A percentile compares a stretch with the other conserved stretches of the same genome.
These are phyloP conservation scores for Phengaris alcon DNA, from an alignment of 2,888 invertebrate species.

Conservation along the genomic window DNA sequence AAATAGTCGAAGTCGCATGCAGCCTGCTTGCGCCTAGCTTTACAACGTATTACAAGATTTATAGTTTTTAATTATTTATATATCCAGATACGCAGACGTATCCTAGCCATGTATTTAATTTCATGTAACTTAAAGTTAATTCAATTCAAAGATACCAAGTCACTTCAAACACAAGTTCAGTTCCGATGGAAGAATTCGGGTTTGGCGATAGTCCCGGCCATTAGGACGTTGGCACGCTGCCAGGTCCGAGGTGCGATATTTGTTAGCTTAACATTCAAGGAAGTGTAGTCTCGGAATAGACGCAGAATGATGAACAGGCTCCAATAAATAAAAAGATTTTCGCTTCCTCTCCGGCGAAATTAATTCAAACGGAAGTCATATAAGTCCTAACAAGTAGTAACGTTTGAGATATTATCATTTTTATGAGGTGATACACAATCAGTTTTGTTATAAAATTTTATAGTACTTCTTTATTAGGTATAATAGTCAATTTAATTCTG, in stretches of 20 bases:
- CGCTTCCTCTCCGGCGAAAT: background rate
- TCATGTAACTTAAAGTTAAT: background rate
- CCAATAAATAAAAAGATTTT: conserved; percentile 32
- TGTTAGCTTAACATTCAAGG: conserved; percentile 74
- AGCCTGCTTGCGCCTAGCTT: no score
- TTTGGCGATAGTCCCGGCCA: conserved; percentile 45
- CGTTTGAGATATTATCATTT: background rate
- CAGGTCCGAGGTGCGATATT: conserved; percentile 72
- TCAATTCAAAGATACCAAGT: background rate
- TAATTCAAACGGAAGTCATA: conserved; percentile 13
- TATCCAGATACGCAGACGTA: no score
- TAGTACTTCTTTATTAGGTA: background rate
- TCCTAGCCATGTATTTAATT: background rate
- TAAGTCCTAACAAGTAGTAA: background rate
- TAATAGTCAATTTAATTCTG: background rate
- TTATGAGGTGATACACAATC: background rate
- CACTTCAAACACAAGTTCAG: background rate
- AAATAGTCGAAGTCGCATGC: no score
- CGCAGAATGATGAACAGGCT: conserved; percentile 52
- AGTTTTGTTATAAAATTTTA: background rate
- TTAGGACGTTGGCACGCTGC: conserved; percentile 70
- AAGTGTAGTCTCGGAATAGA: conserved; percentile 74
- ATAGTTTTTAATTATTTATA: no score
- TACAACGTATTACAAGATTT: no score
- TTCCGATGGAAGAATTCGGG: background rate